Conservation (phyloP, 2,797 vertebrate genomes). For the Lepus oiostolus region DNA sequence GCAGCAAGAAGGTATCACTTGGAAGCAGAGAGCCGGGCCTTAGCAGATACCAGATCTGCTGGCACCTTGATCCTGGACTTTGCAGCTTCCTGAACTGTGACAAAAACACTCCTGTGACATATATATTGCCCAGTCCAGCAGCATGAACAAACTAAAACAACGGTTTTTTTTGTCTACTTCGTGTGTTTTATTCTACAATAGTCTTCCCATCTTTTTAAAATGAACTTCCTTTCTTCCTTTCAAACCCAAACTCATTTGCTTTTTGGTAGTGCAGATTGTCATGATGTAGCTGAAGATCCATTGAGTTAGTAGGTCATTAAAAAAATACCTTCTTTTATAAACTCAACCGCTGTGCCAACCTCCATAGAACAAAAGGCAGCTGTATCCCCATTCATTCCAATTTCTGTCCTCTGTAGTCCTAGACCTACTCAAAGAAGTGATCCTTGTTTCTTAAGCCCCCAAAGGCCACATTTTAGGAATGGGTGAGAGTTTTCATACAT, state of each 20-base stretch:
- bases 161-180: background rate
- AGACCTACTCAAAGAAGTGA: slow-evolving; percentile 8
- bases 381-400: background rate
- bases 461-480: slow-evolving; percentile 44
- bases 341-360: background rate
- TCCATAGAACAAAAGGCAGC: background rate
- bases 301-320: background rate
- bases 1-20: background rate
- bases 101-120: background rate
- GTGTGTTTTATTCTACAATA: slow-evolving; percentile 15
- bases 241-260: slow-evolving; percentile 40
- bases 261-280: slow-evolving; percentile 30
- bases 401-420: background rate
- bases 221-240: too few relatives aligned
- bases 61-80: background rate
- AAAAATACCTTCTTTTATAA: slow-evolving; percentile 24
- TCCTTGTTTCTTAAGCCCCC: slow-evolving; percentile 26
- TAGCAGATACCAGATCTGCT: background rate
- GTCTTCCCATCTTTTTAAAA: background rate
- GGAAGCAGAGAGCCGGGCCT: background rate
- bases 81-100: background rate
- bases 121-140: background rate
- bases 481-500: slow-evolving; percentile 60
- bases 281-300: slow-evolving; percentile 32
- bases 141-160: background rate